phyloP scores from a whole-genome alignment of 2,888 invertebrate species.

The Drosophila vallismaia region DNA sequence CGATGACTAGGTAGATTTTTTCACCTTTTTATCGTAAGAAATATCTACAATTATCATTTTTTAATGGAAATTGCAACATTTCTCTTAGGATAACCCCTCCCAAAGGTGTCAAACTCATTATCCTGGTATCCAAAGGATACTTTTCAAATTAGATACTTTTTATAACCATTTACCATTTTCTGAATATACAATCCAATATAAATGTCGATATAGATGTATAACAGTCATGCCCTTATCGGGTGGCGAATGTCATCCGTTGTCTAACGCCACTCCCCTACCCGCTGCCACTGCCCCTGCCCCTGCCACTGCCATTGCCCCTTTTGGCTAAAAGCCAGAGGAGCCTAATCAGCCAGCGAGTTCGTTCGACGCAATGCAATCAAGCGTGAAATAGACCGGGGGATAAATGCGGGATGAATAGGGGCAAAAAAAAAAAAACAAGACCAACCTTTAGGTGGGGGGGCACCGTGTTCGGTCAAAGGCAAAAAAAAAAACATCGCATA shows the following conservation, averaged over 20 bases:
- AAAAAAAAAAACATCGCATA: constrained; percentile 33
- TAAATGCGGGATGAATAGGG: constrained; percentile 10
- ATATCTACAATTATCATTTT: too few relatives aligned
- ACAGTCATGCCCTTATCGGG: constrained; percentile 40
- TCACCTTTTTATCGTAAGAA: not conserved
- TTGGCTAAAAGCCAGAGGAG: constrained; percentile 41
- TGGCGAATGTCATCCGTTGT: constrained; percentile 30
- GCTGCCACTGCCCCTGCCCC: too few relatives aligned
- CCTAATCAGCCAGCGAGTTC: constrained; percentile 65
- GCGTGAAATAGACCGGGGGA: constrained; percentile 71
- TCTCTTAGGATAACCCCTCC: not conserved
- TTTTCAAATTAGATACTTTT: constrained; percentile 21
- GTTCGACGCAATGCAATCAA: constrained; percentile 68
- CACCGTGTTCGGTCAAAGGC: constrained; percentile 32
- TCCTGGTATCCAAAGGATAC: constrained; percentile 15
- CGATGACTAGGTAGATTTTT: constrained; percentile 7
- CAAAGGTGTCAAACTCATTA: constrained; percentile 28
- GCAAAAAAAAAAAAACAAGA: constrained; percentile 1
- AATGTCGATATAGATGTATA: not conserved
- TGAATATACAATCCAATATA: constrained; percentile 20
- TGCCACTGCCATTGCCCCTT: not conserved
- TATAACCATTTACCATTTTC: constrained; percentile 33
- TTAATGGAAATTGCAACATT: too few relatives aligned
- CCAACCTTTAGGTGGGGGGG: constrained; percentile 15
- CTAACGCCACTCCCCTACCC: constrained; percentile 19